A percentile compares a stretch with the other conserved stretches of the same genome.
Conservation (phyloP, 23 tunicate genomes). For the Trididemnum nubilum region DNA sequence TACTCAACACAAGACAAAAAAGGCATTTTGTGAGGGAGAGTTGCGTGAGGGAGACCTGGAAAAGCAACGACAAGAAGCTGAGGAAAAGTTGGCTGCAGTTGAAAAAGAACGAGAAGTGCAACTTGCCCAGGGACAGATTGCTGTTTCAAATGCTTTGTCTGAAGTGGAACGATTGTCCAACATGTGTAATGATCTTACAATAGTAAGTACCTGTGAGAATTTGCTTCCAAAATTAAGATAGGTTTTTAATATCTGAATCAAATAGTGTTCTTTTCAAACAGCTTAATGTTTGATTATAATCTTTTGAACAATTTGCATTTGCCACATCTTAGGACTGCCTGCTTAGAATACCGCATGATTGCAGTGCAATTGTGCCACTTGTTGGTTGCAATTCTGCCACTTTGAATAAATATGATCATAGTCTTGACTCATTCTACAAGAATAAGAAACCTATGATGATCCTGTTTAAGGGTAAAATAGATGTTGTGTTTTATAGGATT, state of each 20-base stretch:
- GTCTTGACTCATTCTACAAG: no score
- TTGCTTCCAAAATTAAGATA: neutral
- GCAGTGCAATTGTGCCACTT: no score
- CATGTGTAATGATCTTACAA: slow-evolving; percentile 48
- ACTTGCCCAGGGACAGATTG: slow-evolving; percentile 46
- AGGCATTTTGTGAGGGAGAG: slow-evolving; percentile 85
- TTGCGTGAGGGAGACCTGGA: slow-evolving; percentile 62
- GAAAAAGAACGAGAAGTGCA: slow-evolving; percentile 65
- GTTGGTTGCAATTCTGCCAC: no score
- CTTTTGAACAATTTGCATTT: no score
- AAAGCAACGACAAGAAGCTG: slow-evolving; percentile 58
- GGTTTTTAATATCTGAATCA: neutral
- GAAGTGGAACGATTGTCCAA: slow-evolving; percentile 67
- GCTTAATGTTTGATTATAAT: neutral
- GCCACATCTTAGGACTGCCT: no score
- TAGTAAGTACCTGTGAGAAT: slow-evolving; percentile 26
- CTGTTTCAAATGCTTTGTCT: slow-evolving; percentile 57
- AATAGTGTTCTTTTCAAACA: neutral
- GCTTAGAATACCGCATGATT: no score
- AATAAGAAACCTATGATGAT: no score
- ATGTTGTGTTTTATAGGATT: no score
- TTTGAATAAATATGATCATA: no score
- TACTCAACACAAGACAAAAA: slow-evolving; percentile 62
- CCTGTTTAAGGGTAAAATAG: no score
- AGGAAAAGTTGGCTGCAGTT: slow-evolving; percentile 46